These are phyloP conservation scores for Eurypyga helias DNA, from an alignment of 2,113 vertebrate species.

Conservation along the genomic window DNA sequence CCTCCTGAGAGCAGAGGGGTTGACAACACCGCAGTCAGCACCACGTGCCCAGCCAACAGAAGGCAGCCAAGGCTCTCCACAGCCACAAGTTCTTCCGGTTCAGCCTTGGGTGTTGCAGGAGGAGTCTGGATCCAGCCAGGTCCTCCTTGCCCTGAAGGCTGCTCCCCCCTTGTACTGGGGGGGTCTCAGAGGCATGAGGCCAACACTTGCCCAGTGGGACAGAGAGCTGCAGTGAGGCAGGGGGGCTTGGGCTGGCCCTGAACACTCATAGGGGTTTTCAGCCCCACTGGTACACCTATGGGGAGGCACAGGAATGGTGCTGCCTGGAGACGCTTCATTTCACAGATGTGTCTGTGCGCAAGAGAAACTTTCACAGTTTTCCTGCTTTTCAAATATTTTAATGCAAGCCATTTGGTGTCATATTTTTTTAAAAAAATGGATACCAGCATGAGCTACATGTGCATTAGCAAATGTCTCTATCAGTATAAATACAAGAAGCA, in stretches of 20 bases:
- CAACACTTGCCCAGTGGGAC: fast-evolving
- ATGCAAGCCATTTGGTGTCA: slow-evolving; percentile 63
- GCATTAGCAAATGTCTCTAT: slow-evolving; percentile 40
- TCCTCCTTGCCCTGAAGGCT: neutral
- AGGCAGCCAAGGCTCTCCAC: neutral
- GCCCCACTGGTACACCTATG: neutral
- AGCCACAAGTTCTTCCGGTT: neutral
- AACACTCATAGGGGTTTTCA: neutral
- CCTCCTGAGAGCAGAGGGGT: fast-evolving
- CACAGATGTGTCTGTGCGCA: neutral
- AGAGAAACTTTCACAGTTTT: slow-evolving; percentile 43
- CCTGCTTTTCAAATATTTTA: slow-evolving; percentile 56
- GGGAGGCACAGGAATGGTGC: neutral
- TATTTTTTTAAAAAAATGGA: slow-evolving; percentile 40
- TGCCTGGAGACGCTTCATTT: neutral
- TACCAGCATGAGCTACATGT: slow-evolving; percentile 36
- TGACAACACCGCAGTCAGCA: neutral
- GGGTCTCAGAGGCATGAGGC: neutral
- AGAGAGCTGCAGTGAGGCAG: fast-evolving
- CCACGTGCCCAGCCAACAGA: fast-evolving
- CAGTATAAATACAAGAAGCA: slow-evolving; percentile 57
- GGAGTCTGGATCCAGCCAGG: neutral
- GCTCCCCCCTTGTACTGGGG: neutral
- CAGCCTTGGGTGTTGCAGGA: fast-evolving
- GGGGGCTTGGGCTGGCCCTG: neutral